Evolutionary conservation across 2,888 invertebrate genomes (phyloP).

Genomic region (Idaea straminata): DNA sequence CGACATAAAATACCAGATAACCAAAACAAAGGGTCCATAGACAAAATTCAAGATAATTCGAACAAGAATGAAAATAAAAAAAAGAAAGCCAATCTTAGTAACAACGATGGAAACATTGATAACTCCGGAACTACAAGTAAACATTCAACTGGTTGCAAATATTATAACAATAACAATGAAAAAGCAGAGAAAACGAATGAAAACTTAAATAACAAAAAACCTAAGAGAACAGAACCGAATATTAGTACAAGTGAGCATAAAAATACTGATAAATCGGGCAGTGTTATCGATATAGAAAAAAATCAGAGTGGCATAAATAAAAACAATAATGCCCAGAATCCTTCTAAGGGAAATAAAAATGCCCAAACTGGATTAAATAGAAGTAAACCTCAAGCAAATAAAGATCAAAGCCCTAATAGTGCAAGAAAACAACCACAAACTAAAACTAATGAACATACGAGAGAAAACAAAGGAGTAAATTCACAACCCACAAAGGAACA

Average conservation of each 20-base stretch:
- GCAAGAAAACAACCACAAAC: no score
- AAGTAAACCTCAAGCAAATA: neutral
- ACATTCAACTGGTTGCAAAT: neutral
- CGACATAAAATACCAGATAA: neutral
- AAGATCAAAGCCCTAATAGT: neutral
- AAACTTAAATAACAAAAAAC: neutral
- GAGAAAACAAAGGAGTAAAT: no score
- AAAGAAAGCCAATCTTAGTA: neutral
- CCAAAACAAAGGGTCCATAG: neutral
- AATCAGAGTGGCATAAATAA: neutral
- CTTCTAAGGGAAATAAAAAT: neutral
- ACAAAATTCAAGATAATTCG: no score
- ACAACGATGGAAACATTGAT: neutral
- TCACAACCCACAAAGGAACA: no score
- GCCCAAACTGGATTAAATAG: neutral
- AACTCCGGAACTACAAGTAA: neutral
- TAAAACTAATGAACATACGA: no score
- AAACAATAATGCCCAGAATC: neutral
- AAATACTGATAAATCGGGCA: no score
- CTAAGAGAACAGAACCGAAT: neutral
- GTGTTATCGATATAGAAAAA: no score
- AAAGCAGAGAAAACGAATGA: neutral
- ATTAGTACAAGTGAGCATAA: neutral
- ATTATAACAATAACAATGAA: neutral
- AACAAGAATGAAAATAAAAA: neutral